Percentiles rank a stretch among this genome's conserved stretches.
Evolutionary conservation across 2,888 invertebrate genomes (phyloP).

Genomic region (Spatulosminthurus flaviceps): DNA sequence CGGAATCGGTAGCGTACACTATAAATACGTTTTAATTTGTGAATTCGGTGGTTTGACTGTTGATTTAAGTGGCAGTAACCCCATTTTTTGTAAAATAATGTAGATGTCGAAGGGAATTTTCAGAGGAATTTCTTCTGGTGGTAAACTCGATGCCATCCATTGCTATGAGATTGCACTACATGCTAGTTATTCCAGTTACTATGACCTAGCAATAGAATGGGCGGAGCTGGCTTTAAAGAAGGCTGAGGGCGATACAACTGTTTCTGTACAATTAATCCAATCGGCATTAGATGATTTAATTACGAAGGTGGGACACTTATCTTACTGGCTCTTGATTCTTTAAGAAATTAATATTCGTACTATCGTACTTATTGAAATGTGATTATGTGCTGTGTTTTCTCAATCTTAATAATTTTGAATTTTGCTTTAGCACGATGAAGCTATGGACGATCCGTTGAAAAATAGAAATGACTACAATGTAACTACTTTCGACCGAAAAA

Average conservation of each 20-base stretch:
- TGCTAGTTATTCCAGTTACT: neutral
- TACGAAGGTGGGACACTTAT: too few relatives aligned
- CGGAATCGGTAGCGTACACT: conserved; percentile 42
- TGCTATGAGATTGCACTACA: conserved; percentile 30
- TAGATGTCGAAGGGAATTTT: conserved; percentile 15
- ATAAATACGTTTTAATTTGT: neutral
- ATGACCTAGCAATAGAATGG: conserved; percentile 31
- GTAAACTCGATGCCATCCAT: conserved; percentile 32
- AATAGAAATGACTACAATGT: neutral
- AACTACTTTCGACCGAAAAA: conserved; percentile 16
- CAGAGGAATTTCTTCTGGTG: neutral
- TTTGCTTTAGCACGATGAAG: neutral
- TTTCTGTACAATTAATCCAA: neutral
- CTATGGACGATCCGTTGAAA: neutral
- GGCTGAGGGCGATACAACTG: neutral
- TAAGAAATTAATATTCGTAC: neutral
- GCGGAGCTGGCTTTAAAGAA: conserved; percentile 25
- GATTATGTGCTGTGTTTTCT: too few relatives aligned
- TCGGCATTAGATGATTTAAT: too few relatives aligned
- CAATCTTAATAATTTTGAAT: neutral
- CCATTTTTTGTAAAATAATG: neutral
- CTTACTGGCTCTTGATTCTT: too few relatives aligned
- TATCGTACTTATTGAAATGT: too few relatives aligned
- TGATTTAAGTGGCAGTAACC: neutral
- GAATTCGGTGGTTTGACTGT: neutral